Conservation (phyloP, 2,888 invertebrate genomes). For the Aelia acuminata region DNA sequence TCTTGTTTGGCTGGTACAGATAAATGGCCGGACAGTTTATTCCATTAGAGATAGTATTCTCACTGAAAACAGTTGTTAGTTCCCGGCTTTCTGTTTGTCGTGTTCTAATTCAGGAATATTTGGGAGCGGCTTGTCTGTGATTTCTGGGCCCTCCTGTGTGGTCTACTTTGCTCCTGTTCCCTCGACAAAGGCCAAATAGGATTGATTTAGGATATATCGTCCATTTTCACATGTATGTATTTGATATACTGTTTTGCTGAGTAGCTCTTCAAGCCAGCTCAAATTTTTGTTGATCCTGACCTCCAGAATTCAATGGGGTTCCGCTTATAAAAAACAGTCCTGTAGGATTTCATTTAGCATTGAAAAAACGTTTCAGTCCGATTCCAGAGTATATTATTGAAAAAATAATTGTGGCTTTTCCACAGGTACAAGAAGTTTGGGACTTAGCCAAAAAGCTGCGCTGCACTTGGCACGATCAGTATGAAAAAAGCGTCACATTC, state of each 20-base stretch:
- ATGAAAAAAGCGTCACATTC: slow-evolving; percentile 95
- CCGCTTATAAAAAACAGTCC: too few species aligned
- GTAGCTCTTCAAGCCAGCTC: too few species aligned
- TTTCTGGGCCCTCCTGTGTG: background rate
- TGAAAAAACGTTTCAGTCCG: too few species aligned
- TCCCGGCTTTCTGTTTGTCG: background rate
- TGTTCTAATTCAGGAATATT: background rate
- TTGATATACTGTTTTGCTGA: too few species aligned
- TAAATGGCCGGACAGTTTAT: background rate
- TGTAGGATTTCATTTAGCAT: too few species aligned
- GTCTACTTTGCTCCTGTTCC: background rate
- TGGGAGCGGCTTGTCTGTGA: background rate
- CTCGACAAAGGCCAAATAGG: background rate
- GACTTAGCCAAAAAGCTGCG: slow-evolving; percentile 93
- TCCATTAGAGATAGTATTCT: background rate
- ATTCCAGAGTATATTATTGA: background rate
- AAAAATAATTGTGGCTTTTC: background rate
- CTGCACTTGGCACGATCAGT: slow-evolving; percentile 97
- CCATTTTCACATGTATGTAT: too few species aligned
- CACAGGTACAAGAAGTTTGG: slow-evolving; percentile 93
- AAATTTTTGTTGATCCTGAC: too few species aligned
- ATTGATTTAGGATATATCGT: background rate
- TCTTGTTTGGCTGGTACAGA: background rate
- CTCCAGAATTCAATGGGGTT: too few species aligned
- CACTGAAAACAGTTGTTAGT: background rate